Conservation (phyloP, 2,797 vertebrate genomes). For the Cuniculus paca region DNA sequence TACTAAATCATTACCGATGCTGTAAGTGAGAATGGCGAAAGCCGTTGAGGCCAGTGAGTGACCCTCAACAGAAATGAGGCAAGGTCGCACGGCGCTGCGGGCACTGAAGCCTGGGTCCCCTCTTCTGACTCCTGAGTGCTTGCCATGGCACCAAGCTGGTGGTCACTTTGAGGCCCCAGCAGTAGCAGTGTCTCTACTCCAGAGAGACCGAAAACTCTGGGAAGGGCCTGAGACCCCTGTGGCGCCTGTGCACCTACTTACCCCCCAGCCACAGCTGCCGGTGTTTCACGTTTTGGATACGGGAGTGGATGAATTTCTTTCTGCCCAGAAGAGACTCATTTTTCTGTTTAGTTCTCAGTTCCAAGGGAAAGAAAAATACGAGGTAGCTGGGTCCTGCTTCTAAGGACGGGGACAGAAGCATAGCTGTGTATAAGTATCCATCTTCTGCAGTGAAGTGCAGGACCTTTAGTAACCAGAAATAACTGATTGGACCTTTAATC, state of each 20-base stretch:
- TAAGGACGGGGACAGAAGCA: not conserved
- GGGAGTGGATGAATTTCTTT: not conserved
- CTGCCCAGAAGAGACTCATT: not conserved
- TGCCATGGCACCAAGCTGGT: not conserved
- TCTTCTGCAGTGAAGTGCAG: not conserved
- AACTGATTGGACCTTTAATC: not conserved
- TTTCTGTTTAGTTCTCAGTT: not conserved
- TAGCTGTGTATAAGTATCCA: not conserved
- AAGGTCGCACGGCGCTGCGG: too few relatives aligned
- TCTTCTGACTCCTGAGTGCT: not conserved
- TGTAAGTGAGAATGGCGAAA: not conserved
- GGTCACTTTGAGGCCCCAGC: not conserved
- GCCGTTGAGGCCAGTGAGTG: not conserved
- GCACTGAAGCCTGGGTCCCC: not conserved
- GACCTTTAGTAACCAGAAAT: not conserved
- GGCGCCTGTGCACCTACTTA: too few relatives aligned
- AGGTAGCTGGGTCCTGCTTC: not conserved
- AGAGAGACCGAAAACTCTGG: not conserved
- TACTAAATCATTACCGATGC: not conserved
- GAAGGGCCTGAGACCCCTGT: not conserved
- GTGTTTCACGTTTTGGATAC: not conserved
- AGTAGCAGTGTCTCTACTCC: not conserved
- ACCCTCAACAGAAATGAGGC: not conserved
- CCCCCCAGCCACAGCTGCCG: not conserved
- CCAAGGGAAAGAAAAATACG: not conserved